phyloP scores from a whole-genome alignment of 2,113 vertebrate species.

The Pluvialis apricaria region DNA sequence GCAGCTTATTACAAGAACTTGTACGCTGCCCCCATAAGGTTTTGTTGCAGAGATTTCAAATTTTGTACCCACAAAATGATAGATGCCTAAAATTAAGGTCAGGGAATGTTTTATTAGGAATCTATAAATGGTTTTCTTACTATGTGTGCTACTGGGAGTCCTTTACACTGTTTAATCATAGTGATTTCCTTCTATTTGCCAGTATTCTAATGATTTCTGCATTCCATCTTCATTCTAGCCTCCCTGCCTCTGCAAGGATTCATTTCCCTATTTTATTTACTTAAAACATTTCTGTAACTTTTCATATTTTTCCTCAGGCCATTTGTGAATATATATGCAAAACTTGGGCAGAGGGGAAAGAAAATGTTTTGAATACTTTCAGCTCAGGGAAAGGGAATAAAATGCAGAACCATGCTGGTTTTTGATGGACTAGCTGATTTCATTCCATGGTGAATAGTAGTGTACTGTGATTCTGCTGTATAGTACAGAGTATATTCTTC shows the following conservation, averaged over 20 bases:
- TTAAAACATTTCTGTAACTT: neutral
- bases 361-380: neutral
- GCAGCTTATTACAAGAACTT: neutral
- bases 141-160: neutral
- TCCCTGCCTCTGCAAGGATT: neutral
- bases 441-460: neutral
- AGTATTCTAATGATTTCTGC: neutral
- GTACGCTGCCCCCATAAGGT: neutral
- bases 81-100: neutral
- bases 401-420: neutral
- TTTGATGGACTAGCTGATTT: neutral
- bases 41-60: neutral
- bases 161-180: neutral
- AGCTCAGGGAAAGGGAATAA: neutral
- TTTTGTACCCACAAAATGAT: neutral
- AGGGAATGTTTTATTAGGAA: neutral
- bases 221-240: neutral
- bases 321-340: neutral
- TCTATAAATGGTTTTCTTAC: neutral
- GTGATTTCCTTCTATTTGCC: neutral
- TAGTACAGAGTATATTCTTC: neutral
- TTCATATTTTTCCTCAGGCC: fast-evolving
- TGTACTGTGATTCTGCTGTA: neutral
- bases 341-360: neutral
- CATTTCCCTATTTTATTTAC: neutral